These are phyloP conservation scores for Sebastes cheni DNA, from an alignment of 2,797 vertebrate genomes.

Conservation along the genomic window DNA sequence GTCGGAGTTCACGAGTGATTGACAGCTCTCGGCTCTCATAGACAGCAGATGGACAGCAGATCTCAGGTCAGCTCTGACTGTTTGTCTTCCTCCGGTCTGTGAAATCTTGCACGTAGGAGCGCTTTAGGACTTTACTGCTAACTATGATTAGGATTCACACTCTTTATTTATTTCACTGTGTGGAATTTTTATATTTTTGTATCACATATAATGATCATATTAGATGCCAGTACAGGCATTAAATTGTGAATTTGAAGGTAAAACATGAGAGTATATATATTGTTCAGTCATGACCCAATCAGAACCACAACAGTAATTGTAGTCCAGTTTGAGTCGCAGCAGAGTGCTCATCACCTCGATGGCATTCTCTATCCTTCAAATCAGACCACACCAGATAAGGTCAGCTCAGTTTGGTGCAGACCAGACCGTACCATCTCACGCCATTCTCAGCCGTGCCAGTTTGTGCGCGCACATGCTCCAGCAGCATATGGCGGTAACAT, in stretches of 20 bases:
- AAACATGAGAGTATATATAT: not conserved
- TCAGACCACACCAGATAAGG: constrained; percentile 32
- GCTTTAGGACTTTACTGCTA: not conserved
- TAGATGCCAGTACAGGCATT: not conserved
- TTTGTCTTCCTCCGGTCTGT: too few species aligned
- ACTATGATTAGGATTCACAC: not conserved
- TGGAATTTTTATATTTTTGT: not conserved
- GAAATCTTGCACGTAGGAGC: not conserved
- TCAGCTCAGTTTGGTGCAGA: constrained; percentile 39
- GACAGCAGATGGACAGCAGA: too few species aligned
- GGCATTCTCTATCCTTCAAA: constrained; percentile 5
- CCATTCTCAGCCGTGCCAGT: constrained; percentile 46
- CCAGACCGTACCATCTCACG: constrained; percentile 27
- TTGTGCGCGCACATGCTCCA: constrained; percentile 56
- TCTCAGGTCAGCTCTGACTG: too few species aligned
- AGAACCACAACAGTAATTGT: not conserved
- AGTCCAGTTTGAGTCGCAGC: not conserved
- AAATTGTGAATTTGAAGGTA: not conserved
- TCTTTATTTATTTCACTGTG: not conserved
- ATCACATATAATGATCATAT: too few species aligned
- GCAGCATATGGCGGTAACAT: constrained; percentile 89
- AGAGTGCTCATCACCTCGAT: not conserved
- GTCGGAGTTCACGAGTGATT: too few species aligned
- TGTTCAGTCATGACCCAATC: not conserved
- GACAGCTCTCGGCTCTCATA: too few species aligned